Evolutionary conservation across 2,888 invertebrate genomes (phyloP), one percentile per base, ranked within the genome.

Genomic region (Leuctra nigra): DNA sequence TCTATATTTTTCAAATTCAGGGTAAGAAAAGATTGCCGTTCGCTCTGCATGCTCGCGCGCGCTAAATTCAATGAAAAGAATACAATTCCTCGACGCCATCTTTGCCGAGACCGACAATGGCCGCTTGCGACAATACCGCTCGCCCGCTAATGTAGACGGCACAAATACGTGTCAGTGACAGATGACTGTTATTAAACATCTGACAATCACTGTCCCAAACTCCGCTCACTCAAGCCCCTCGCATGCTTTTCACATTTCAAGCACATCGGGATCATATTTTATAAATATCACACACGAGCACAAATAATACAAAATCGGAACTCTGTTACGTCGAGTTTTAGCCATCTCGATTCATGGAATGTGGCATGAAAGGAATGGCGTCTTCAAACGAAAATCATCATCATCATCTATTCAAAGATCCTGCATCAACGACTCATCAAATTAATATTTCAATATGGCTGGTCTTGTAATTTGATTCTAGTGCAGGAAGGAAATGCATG

Each of bases 91-190:
- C 20, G 39, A 35, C 22, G 16, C 50, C 18, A 11, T 18, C 53
- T n/a, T 14, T 9, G 23, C n/a, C n/a, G 22, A n/a, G 11, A 13
- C 39, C 54, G 22, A 46, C 44, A 44, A 35, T 44, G 29, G 44
- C 25, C 6, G 44, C 54, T 44, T 54, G 44, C 33, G 44, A 29
- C 41, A 44, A 36, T 53, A 23, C 53, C 23, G 35, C 24, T 14
- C n/a, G 52, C n/a, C n/a, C 44, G 53, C 55, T 59, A 59, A 59
- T 59, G 57, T 50, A 55, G 59, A 59, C 55, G 59, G 56, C 53
- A 55, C 57, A 59, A 57, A n/a, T n/a, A n/a, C 57, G 29, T 56
- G 59, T 59, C 59, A 55, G 23, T 55, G 59, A 57, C 59, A 59
- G 59, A 54, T 57, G 59, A 55, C 3, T 53, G 52, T 50, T 56